phyloP scores from a whole-genome alignment of 2,888 invertebrate genomes.

The Ormyrus labotus region DNA sequence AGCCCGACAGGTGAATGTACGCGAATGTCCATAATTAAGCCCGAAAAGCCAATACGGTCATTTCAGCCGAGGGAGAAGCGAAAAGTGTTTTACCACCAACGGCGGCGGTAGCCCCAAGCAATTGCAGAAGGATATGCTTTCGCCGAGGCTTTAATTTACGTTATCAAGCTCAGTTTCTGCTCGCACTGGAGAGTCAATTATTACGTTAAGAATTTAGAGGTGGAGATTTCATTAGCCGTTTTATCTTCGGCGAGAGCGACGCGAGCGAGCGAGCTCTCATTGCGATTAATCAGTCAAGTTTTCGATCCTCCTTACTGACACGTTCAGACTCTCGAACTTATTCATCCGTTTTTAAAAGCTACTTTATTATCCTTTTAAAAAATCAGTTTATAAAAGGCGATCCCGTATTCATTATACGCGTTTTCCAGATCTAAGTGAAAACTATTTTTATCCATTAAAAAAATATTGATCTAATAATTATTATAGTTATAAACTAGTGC shows the following conservation, averaged over 20 bases:
- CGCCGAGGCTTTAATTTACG: conserved; percentile 33
- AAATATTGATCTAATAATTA: no score
- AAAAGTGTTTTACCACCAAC: conserved; percentile 16
- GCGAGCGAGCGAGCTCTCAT: neutral
- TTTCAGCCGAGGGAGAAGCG: neutral
- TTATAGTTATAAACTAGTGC: no score
- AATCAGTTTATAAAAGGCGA: no score
- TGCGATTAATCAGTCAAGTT: neutral
- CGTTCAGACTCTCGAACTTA: no score
- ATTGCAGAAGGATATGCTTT: conserved; percentile 1
- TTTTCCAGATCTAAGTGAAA: no score
- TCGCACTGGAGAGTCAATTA: conserved; percentile 31
- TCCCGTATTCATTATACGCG: no score
- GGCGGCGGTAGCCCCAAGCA: conserved; percentile 2
- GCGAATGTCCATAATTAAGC: conserved; percentile 32
- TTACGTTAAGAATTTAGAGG: conserved; percentile 48
- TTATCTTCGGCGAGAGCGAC: conserved; percentile 5
- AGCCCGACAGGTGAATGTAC: no score
- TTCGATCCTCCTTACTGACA: neutral
- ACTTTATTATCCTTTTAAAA: no score
- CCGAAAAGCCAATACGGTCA: conserved; percentile 10
- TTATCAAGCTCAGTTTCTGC: conserved; percentile 15
- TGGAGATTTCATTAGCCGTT: conserved; percentile 29
- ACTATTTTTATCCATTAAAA: no score
- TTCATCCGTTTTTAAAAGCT: no score